A percentile compares a stretch with the other conserved stretches of the same genome.
Conservation (phyloP, 2,888 invertebrate genomes). For the Anthoptus insignis region DNA sequence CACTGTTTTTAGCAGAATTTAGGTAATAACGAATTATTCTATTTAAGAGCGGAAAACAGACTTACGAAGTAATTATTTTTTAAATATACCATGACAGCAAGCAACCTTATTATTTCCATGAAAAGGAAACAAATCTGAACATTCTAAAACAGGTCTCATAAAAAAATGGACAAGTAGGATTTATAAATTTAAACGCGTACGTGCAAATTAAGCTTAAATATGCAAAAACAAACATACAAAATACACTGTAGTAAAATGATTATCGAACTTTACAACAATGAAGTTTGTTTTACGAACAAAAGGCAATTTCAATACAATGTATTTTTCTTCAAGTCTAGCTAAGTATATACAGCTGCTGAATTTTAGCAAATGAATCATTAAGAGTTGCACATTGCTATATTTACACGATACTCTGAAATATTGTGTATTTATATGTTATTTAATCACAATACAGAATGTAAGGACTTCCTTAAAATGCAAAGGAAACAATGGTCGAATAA, state of each 20-base stretch:
- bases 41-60: no score
- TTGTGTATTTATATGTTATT: constrained; percentile 4
- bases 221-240: background rate
- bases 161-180: no score
- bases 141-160: no score
- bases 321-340: constrained; percentile 38
- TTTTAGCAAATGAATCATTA: constrained; percentile 17
- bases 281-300: constrained; percentile 51
- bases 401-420: constrained; percentile 14
- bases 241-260: background rate
- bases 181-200: background rate
- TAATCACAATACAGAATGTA: background rate
- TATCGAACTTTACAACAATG: constrained; percentile 33
- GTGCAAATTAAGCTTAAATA: background rate
- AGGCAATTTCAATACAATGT: constrained; percentile 48
- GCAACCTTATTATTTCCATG: no score
- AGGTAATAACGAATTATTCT: no score
- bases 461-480: background rate
- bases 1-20: no score
- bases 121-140: no score
- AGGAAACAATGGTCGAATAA: no score
- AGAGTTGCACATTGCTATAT: constrained; percentile 5
- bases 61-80: no score
- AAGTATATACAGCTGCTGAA: constrained; percentile 19
- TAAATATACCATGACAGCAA: no score